Evolutionary conservation across 2,113 vertebrate species (phyloP).

Genomic region (Alethe castanea): DNA sequence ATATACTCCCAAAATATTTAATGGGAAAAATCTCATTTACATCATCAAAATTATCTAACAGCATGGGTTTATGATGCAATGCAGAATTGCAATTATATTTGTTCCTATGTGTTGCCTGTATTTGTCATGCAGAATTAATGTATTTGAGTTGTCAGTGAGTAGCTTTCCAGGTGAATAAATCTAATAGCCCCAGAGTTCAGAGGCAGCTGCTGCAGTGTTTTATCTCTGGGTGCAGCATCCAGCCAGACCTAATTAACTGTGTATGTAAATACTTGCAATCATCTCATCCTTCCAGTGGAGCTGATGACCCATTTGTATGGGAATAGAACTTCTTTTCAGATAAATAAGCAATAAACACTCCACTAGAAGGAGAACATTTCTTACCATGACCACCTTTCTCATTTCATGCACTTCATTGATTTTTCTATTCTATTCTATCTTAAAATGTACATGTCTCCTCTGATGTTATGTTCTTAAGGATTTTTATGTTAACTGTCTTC

Average conservation of each 20-base stretch:
- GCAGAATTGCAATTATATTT: background rate
- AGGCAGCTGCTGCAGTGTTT: background rate
- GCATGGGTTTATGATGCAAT: background rate
- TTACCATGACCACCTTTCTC: slow-evolving; percentile 37
- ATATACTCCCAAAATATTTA: background rate
- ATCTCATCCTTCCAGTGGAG: background rate
- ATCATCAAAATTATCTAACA: background rate
- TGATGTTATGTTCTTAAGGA: background rate
- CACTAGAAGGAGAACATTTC: background rate
- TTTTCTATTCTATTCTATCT: slow-evolving; percentile 38
- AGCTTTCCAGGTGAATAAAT: background rate
- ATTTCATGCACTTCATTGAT: slow-evolving; percentile 63
- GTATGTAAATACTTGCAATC: background rate
- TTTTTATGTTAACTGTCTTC: slow-evolving; percentile 65
- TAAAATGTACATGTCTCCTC: slow-evolving; percentile 12
- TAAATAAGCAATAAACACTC: background rate
- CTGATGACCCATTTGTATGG: background rate
- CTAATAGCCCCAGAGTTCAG: background rate
- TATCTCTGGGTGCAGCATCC: background rate
- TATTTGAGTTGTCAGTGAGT: background rate
- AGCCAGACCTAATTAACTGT: background rate
- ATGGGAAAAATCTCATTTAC: background rate
- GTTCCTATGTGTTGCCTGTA: background rate
- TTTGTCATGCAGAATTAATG: background rate
- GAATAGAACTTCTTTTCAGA: background rate